These are phyloP conservation scores for Tretioscincus oriximinensis DNA, from an alignment of 2,113 vertebrate species.

Conservation along the genomic window DNA sequence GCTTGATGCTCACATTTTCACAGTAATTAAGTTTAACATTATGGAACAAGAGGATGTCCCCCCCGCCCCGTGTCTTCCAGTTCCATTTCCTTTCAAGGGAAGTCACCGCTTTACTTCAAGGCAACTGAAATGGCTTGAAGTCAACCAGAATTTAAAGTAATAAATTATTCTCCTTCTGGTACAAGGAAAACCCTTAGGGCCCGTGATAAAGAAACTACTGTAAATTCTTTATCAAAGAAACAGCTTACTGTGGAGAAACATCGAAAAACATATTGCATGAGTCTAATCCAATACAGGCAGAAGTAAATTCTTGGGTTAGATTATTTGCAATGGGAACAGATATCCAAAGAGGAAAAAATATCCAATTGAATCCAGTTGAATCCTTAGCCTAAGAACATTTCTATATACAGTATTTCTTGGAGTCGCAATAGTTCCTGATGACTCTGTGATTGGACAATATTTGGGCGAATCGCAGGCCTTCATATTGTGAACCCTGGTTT, in stretches of 20 bases:
- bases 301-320: constrained; percentile 35
- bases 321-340: constrained; percentile 40
- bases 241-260: background rate
- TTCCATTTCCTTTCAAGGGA: background rate
- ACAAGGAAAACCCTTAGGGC: background rate
- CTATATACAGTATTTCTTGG: too few relatives aligned
- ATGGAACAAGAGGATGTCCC: background rate
- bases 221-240: constrained; percentile 33
- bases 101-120: background rate
- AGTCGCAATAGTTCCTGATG: too few relatives aligned
- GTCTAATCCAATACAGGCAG: background rate
- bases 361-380: too few relatives aligned
- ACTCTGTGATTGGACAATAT: too few relatives aligned
- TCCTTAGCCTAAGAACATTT: too few relatives aligned
- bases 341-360: constrained; percentile 6
- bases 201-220: background rate
- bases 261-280: constrained; percentile 4
- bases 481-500: too few relatives aligned
- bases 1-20: background rate
- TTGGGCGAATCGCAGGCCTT: too few relatives aligned
- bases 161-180: background rate
- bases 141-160: constrained; percentile 17
- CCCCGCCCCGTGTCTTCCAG: background rate
- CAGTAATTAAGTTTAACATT: background rate
- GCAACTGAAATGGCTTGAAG: background rate